These are phyloP conservation scores for Koerneria pararmatus DNA, from an alignment of 2,888 invertebrate genomes.

Conservation along the genomic window DNA sequence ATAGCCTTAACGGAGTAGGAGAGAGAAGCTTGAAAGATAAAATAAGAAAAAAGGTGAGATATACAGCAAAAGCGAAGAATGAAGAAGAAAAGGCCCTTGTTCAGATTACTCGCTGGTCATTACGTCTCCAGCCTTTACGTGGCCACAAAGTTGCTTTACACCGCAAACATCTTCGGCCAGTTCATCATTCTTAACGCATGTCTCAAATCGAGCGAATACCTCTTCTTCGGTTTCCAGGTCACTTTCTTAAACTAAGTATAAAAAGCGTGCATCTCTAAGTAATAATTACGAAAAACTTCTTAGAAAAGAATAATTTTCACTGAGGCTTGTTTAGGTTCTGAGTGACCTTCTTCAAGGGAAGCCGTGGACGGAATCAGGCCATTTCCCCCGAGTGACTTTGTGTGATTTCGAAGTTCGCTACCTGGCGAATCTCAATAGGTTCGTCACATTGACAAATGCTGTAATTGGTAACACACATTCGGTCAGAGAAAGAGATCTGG, in stretches of 20 bases:
- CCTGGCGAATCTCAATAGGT: slow-evolving; percentile 55
- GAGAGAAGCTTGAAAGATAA: no score
- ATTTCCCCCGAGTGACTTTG: slow-evolving; percentile 55
- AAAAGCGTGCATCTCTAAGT: background rate
- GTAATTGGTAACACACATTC: slow-evolving; percentile 3
- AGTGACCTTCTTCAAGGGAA: slow-evolving; percentile 49
- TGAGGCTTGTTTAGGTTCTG: slow-evolving; percentile 37
- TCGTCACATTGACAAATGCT: background rate
- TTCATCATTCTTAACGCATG: slow-evolving; percentile 55
- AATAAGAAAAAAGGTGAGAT: no score
- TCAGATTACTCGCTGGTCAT: slow-evolving; percentile 50
- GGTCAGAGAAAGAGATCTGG: background rate
- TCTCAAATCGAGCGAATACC: slow-evolving; percentile 47
- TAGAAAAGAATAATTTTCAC: background rate
- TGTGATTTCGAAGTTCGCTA: slow-evolving; percentile 59
- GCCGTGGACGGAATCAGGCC: slow-evolving; percentile 57
- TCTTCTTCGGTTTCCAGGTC: slow-evolving; percentile 56
- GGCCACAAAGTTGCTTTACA: slow-evolving; percentile 49
- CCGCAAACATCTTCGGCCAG: slow-evolving; percentile 51
- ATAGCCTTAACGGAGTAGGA: no score
- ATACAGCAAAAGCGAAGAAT: no score
- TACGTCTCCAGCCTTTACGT: slow-evolving; percentile 49
- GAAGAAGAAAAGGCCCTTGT: slow-evolving; percentile 17
- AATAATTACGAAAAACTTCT: background rate
- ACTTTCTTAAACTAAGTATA: background rate